Evolutionary conservation across 1,140 invertebrate species (phyloP), one percentile per base, ranked within the genome.

Genomic region (Lepidurus packardi): DNA sequence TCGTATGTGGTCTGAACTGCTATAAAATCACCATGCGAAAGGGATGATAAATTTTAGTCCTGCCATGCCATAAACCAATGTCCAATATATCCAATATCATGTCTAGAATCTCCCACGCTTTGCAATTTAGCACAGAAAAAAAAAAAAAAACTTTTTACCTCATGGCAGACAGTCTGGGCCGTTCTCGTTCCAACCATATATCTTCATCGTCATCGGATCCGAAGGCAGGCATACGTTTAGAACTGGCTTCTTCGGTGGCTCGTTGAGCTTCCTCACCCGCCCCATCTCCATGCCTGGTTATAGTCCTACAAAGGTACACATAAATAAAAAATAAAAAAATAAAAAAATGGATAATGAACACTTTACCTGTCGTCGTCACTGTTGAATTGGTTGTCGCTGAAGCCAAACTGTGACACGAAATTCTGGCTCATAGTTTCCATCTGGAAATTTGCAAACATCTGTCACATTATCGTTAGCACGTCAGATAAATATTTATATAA

Each of bases 371-470:
- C 89, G 80, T 91, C 89, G 4, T 86, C 87, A 81, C 90, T 89
- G 81, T 87, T 89, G 81, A 90, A 91, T 77, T 90, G 89, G 80
- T 91, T 88, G 82, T 91, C 90, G 81, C 88, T 88, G 81, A 89
- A 91, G 43, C 89, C 89, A 83, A 89, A 91, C 80, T 88, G 88
- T 78, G 90, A 89, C 82, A 88, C 88, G 83, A 89, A 89, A 78
- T 87, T 87, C 80, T 87, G 86, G 73, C 88, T 88, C 86, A 90
- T 87, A 82, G 89, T 86, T 85, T 89, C 88, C 81, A 86, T 85
- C 84, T 89, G 86, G 83, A 89, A 90, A 83, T 89, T 87, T 81
- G 86, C 85, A 85, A 89, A 90, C 79, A 86, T 85, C 89, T 90
- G 83, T 79, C 82, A 82, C 84, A 65, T 25, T 34, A 34, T 76